Percentiles rank a stretch among this genome's conserved stretches.
These are phyloP conservation scores for Agapornis roseicollis DNA, from an alignment of 2,113 vertebrate genomes.

Conservation along the genomic window DNA sequence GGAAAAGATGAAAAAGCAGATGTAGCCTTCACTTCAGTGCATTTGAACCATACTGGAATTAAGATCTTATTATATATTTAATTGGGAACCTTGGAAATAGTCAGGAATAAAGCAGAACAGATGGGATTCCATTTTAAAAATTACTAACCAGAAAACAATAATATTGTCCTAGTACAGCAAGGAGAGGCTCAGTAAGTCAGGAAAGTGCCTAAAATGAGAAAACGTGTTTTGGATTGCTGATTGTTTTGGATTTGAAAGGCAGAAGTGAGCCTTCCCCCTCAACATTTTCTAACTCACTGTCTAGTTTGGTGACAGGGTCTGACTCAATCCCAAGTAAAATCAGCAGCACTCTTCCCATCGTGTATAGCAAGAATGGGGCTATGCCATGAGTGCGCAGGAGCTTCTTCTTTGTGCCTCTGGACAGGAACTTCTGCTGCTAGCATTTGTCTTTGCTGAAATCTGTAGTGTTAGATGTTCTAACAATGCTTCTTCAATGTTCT, in stretches of 20 bases:
- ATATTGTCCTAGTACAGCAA: not conserved
- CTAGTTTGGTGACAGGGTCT: not conserved
- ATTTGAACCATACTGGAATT: not conserved
- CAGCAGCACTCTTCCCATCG: not conserved
- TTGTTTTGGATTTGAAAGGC: not conserved
- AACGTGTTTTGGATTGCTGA: not conserved
- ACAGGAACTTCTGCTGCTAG: not conserved
- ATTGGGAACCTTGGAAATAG: not conserved
- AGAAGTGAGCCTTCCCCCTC: not conserved
- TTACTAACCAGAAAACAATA: not conserved
- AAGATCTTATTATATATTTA: not conserved
- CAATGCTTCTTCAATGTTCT: no score
- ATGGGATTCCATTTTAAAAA: not conserved
- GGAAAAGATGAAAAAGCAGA: not conserved
- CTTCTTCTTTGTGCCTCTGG: not conserved
- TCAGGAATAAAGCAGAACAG: not conserved
- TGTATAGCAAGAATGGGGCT: not conserved
- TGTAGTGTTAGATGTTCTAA: not conserved
- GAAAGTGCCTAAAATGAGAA: not conserved
- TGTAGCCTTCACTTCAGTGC: not conserved
- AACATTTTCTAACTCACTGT: not conserved
- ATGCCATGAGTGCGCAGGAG: not conserved
- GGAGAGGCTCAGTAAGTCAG: not conserved
- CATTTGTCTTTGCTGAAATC: not conserved
- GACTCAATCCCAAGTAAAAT: not conserved